These are phyloP conservation scores for Drosophila sulfurigaster DNA, from an alignment of 1,140 invertebrate genomes.

Conservation along the genomic window DNA sequence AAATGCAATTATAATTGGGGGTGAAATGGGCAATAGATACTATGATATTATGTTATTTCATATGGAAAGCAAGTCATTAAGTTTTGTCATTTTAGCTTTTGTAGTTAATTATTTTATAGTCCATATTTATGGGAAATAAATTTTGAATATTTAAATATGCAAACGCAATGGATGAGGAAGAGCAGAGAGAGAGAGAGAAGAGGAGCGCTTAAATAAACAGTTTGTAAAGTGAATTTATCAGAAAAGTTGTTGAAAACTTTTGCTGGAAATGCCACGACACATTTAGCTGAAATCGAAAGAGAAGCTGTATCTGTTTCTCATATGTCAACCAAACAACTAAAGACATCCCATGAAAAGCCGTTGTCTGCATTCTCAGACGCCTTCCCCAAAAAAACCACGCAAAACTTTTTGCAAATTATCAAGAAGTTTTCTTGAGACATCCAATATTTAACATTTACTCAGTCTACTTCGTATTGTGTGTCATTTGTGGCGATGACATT, in stretches of 20 bases:
- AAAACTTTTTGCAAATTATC: constrained; percentile 55
- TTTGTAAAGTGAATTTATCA: constrained; percentile 28
- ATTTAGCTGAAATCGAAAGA: neutral
- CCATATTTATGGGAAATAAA: neutral
- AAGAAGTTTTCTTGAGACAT: constrained; percentile 28
- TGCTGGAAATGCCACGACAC: neutral
- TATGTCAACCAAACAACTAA: neutral
- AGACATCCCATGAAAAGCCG: neutral
- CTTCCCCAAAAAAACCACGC: constrained; percentile 25
- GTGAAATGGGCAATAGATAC: neutral
- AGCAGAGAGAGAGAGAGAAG: neutral
- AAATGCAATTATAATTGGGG: constrained; percentile 9
- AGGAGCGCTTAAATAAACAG: neutral
- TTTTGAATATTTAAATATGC: constrained; percentile 15
- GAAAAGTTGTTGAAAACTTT: constrained; percentile 33
- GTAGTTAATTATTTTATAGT: neutral
- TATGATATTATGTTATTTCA: neutral
- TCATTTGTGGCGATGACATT: neutral
- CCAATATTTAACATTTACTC: constrained; percentile 12
- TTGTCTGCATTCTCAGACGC: constrained; percentile 64
- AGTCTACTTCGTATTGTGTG: neutral
- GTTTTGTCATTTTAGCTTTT: constrained; percentile 4
- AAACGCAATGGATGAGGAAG: neutral
- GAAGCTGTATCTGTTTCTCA: constrained; percentile 5
- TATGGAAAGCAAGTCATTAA: constrained; percentile 9